A percentile compares a stretch with the other conserved stretches of the same genome.
Conservation (phyloP, 1,140 invertebrate species). For the Bombus superbus region DNA sequence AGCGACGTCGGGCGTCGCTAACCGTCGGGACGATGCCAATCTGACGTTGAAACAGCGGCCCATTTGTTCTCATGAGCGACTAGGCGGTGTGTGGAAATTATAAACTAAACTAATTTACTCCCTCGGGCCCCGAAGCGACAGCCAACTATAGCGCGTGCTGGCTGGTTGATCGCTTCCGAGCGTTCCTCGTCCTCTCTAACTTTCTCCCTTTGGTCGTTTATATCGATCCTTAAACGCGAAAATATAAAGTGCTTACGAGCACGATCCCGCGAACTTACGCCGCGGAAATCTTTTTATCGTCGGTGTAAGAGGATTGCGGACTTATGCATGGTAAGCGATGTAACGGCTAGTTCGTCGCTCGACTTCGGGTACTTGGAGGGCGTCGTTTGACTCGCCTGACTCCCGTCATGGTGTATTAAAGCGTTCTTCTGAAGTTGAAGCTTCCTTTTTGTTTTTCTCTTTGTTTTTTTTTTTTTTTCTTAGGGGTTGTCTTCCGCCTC, state of each 20-base stretch:
- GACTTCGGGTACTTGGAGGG: neutral
- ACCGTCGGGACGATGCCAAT: constrained; percentile 59
- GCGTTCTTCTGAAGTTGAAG: neutral
- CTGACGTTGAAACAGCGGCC: constrained; percentile 61
- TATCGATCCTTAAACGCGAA: constrained; percentile 55
- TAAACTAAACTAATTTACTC: constrained; percentile 74
- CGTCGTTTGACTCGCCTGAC: neutral
- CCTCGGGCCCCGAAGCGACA: constrained; percentile 16
- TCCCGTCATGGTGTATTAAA: neutral
- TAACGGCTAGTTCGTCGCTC: neutral
- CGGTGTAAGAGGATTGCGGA: constrained; percentile 24
- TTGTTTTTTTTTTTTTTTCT: too few relatives aligned
- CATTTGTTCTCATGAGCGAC: constrained; percentile 66
- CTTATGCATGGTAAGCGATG: constrained; percentile 24
- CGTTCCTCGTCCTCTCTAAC: neutral
- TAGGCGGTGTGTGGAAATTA: constrained; percentile 63
- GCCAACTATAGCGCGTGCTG: neutral
- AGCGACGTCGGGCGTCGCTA: constrained; percentile 61
- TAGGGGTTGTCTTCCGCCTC: neutral
- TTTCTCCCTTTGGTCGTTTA: neutral
- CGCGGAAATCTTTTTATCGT: constrained; percentile 41
- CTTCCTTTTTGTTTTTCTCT: too few relatives aligned
- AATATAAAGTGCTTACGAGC: constrained; percentile 37
- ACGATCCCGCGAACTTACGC: constrained; percentile 23
- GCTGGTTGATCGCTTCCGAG: neutral